These are phyloP conservation scores for Discoglossus pictus DNA, from an alignment of 2,797 vertebrate species.

Conservation along the genomic window DNA sequence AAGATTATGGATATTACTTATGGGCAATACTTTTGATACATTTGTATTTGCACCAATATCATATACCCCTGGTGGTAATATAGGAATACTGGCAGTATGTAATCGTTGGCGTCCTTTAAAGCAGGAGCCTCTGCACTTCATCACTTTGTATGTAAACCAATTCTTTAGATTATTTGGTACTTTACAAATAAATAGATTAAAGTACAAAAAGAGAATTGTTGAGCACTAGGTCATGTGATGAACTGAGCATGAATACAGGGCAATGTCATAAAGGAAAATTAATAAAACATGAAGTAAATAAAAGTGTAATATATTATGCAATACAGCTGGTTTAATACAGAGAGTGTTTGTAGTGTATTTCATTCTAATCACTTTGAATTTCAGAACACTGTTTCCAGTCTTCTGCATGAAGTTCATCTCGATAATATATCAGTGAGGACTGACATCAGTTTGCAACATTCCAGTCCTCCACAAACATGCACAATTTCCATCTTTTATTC, in stretches of 20 bases:
- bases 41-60: no score
- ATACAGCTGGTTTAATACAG: conserved; percentile 40
- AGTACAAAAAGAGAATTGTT: no score
- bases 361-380: conserved; percentile 59
- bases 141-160: no score
- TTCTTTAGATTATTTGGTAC: no score
- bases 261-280: not conserved
- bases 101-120: no score
- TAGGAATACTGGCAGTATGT: no score
- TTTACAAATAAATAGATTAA: no score
- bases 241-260: not conserved
- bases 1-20: no score
- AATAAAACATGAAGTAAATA: not conserved
- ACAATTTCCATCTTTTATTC: conserved; percentile 59
- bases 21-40: no score
- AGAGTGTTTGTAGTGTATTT: conserved; percentile 48
- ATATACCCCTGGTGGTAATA: no score
- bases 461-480: conserved; percentile 65
- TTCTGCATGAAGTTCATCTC: conserved; percentile 50
- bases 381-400: conserved; percentile 54
- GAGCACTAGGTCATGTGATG: not conserved
- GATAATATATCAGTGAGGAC: conserved; percentile 55
- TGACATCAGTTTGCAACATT: conserved; percentile 59
- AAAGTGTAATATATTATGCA: conserved; percentile 18
- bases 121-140: no score